Base-by-base conservation (phyloP, 2,797 vertebrate species). In the Lithobates pipiens region DNA sequence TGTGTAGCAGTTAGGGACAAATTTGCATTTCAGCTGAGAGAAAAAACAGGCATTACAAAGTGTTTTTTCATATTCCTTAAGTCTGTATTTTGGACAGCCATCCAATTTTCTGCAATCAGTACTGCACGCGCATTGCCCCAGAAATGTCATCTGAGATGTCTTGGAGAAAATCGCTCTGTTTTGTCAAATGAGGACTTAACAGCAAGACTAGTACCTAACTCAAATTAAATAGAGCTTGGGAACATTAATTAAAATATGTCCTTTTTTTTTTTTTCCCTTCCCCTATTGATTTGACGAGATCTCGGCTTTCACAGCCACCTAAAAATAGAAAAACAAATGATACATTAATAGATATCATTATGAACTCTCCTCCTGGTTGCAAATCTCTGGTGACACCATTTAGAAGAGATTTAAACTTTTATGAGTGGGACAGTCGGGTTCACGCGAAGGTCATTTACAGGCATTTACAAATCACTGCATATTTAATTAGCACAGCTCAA, bases 391-490 rank as follows among this genome's bases (percentile, higher is more conserved):
- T 67, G 61, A 76, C n/a, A 29, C 72, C 75, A 46, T 68, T 39
- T 50, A 83, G 32, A 76, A 76, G 18, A 54, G 61, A 67, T 57
- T 69, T 36, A n/a, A 84, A 61, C 82, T 77, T 36, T 83, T 69
- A 36, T 36, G 23, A 67, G 74, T 69, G 65, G 74, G 74, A 27
- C 23, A 61, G 42, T 23, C 9, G 15, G 65, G 82, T 84, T 84
- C 82, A 84, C 3, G 7, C 3, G 39, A 78, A 79, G 83, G 83
- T 85, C 83, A 85, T 79, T 46, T 54, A 8, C 3, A 77, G 76
- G 76, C 82, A 78, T 84, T 84, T 72, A 79, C 83, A 85, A 85
- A 85, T 36, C 57, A 85, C 57, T 50, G 36, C 76, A 74, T 79
- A 44, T 79, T 85, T 79, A 85, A 85, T 79, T 85, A 85, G 72